Base-by-base conservation (phyloP, 2,888 invertebrate genomes). In the Calliphora vomitoria region DNA sequence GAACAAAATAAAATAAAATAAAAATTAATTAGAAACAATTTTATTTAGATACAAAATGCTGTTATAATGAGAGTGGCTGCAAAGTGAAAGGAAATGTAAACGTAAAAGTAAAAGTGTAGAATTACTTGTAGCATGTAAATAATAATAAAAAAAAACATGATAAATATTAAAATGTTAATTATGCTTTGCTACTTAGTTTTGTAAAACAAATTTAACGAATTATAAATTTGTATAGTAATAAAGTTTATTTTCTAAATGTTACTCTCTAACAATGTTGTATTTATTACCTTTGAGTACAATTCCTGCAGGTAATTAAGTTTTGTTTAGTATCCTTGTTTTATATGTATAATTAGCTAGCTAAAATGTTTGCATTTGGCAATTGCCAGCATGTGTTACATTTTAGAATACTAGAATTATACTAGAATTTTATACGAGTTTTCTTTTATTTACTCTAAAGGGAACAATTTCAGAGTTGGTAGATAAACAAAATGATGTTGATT, bases 21-120 rank as follows among this genome's bases (percentile, higher is more conserved):
- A 62, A 78, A 79, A 82, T 86, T 86, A 82, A 82, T 82, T 82
- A 79, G 13, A 47, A 47, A 68, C 31, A 69, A 31, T 58, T 35
- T 68, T 11, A 66, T 66, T 72, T 74, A 74, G 53, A 74, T 74
- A 58, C 64, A 31, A n/a, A 72, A 38, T 53, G 20, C 47, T 38
- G 69, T 18, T n/a, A 20, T 68, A 20, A 58, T 25, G 11, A 25
- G 35, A 20, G 25, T 44, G 18, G 2, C 20, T 55, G 55, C 8
- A 55, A 8, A 60, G 0, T 58, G 58, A 58, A 58, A 58, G 55
- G 1, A 60, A 78, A 50, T 53, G 15, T 20, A 60, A 78, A 50
- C 41, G 15, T 20, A 41, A 18, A 47, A 50, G 31, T 13, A 64
- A 50, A 35, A 13, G 18, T 35, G 25, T 38, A 35, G 50, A 15